Percentiles rank a stretch among this genome's conserved stretches.
phyloP scores from a whole-genome alignment of 2,113 vertebrate species.

The Dicerorhinus sumatrensis region DNA sequence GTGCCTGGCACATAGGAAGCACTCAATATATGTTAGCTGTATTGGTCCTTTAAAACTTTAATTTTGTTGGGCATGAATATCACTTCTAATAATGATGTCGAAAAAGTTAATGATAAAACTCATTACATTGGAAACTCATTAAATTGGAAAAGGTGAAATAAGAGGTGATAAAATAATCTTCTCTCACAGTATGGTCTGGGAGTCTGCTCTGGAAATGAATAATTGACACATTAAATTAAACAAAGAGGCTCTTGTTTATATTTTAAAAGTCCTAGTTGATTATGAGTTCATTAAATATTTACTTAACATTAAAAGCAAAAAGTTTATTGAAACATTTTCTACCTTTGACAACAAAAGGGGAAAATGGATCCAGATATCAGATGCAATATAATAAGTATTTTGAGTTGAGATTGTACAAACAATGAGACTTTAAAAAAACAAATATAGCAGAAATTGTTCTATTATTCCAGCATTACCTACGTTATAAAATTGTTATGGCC shows the following conservation, averaged over 20 bases:
- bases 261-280: constrained; percentile 68
- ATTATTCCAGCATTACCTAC: not conserved
- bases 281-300: constrained; percentile 75
- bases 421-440: constrained; percentile 45
- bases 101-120: constrained; percentile 68
- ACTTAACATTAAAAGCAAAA: constrained; percentile 63
- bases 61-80: constrained; percentile 64
- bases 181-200: constrained; percentile 48
- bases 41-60: constrained; percentile 66
- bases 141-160: constrained; percentile 68
- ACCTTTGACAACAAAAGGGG: constrained; percentile 39
- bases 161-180: constrained; percentile 70
- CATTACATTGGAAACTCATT: constrained; percentile 69
- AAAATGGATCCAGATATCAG: constrained; percentile 44
- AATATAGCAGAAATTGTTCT: constrained; percentile 37
- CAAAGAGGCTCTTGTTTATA: constrained; percentile 60
- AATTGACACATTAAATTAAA: constrained; percentile 70
- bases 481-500: constrained; percentile 32
- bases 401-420: constrained; percentile 37
- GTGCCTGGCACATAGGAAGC: constrained; percentile 16
- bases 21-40: constrained; percentile 52
- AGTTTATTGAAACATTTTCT: constrained; percentile 69
- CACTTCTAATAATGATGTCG: constrained; percentile 46
- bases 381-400: constrained; percentile 58
- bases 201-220: constrained; percentile 68